A percentile compares a stretch with the other conserved stretches of the same genome.
phyloP scores from a whole-genome alignment of 2,797 vertebrate species.

The Fundulus diaphanus region DNA sequence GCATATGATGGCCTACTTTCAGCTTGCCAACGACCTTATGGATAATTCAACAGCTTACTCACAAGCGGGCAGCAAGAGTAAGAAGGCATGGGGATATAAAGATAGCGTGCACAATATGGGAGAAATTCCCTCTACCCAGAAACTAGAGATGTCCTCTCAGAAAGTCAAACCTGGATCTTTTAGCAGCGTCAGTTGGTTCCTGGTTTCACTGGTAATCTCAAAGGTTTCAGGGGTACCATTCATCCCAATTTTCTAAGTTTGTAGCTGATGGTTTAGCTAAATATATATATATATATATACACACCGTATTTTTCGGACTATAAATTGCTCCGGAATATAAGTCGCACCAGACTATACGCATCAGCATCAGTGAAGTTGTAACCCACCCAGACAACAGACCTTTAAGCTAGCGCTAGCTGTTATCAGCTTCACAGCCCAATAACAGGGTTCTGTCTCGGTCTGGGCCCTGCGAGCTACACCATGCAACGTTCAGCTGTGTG shows the following conservation, averaged over 20 bases:
- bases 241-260: neutral
- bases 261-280: conserved; percentile 8
- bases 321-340: too few species aligned
- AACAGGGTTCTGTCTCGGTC: too few species aligned
- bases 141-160: conserved; percentile 46
- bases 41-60: conserved; percentile 60
- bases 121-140: conserved; percentile 58
- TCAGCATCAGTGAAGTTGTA: too few species aligned
- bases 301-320: too few species aligned
- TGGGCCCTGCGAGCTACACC: too few species aligned
- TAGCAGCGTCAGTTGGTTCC: conserved; percentile 5
- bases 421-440: too few species aligned
- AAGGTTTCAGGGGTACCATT: neutral
- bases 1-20: conserved; percentile 26
- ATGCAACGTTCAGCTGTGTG: too few species aligned
- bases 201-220: conserved; percentile 6
- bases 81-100: conserved; percentile 52
- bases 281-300: neutral
- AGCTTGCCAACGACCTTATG: conserved; percentile 50
- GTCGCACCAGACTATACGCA: too few species aligned
- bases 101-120: conserved; percentile 48
- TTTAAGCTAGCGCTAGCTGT: too few species aligned
- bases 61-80: conserved; percentile 33
- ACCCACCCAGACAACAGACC: too few species aligned
- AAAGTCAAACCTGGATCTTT: neutral